Evolutionary conservation across 2,888 invertebrate species (phyloP).

Genomic region (Limnephilus marmoratus): DNA sequence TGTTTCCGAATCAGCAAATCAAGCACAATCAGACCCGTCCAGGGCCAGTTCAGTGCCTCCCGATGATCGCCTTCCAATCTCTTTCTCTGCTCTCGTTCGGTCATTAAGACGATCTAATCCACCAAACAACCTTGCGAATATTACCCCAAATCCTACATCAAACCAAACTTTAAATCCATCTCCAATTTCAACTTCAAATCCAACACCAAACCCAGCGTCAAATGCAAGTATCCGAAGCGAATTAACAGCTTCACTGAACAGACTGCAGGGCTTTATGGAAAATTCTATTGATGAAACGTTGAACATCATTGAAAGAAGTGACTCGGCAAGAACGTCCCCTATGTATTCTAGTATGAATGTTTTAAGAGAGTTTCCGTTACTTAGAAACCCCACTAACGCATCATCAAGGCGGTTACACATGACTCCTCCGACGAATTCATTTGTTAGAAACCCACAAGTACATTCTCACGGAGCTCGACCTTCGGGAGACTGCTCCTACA

Average conservation of each 20-base stretch:
- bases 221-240: slow-evolving; percentile 45
- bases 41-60: background rate
- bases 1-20: slow-evolving; percentile 18
- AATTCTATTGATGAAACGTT: slow-evolving; percentile 63
- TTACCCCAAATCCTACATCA: background rate
- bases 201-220: slow-evolving; percentile 3
- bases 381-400: slow-evolving; percentile 34
- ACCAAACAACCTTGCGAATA: background rate
- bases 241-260: slow-evolving; percentile 59
- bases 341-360: slow-evolving; percentile 17
- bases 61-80: slow-evolving; percentile 12
- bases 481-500: slow-evolving; percentile 2
- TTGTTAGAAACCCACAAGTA: slow-evolving; percentile 48
- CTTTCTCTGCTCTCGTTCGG: slow-evolving; percentile 12
- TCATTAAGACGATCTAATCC: background rate
- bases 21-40: slow-evolving; percentile 11
- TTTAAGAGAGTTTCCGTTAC: slow-evolving; percentile 31
- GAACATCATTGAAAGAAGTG: slow-evolving; percentile 58
- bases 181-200: background rate
- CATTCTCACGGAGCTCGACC: slow-evolving; percentile 40
- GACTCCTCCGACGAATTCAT: slow-evolving; percentile 39
- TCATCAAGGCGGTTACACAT: slow-evolving; percentile 33
- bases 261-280: slow-evolving; percentile 62
- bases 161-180: background rate
- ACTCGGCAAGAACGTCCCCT: slow-evolving; percentile 40